A percentile compares a stretch with the other conserved stretches of the same genome.
These are phyloP conservation scores for Macrostomum lignano DNA, from an alignment of 1,140 invertebrate genomes.

Conservation along the genomic window DNA sequence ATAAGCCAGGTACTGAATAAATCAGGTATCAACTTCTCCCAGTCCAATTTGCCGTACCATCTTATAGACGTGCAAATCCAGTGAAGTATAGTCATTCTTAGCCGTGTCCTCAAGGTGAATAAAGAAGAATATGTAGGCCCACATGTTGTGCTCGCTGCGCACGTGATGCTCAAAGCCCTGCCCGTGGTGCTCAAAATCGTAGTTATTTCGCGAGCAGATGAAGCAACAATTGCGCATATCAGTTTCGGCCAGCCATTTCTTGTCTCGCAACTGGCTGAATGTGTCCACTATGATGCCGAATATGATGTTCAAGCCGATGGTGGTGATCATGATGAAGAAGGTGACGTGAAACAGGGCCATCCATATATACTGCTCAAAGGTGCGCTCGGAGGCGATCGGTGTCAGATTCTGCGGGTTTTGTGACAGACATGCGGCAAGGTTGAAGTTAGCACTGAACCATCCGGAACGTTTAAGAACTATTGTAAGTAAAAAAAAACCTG, in stretches of 20 bases:
- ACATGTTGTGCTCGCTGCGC: constrained; percentile 23
- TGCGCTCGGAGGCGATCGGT: no score
- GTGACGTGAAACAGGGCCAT: constrained; percentile 1
- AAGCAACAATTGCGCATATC: constrained; percentile 23
- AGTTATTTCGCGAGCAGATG: constrained; percentile 20
- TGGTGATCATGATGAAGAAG: constrained; percentile 5
- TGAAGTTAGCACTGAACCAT: no score
- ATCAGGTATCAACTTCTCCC: no score
- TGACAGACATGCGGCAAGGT: no score
- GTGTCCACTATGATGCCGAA: constrained; percentile 14
- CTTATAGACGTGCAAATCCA: constrained; percentile 20
- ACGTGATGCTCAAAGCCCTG: constrained; percentile 24
- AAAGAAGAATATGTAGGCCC: constrained; percentile 27
- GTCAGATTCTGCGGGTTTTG: no score
- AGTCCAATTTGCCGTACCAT: constrained; percentile 11
- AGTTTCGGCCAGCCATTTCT: constrained; percentile 22
- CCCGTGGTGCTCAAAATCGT: constrained; percentile 22
- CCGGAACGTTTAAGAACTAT: no score
- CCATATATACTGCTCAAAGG: not conserved
- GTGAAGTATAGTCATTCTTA: constrained; percentile 21
- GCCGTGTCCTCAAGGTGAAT: constrained; percentile 24
- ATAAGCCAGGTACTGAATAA: no score
- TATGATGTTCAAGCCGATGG: constrained; percentile 5
- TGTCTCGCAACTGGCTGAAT: constrained; percentile 20
- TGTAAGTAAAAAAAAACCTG: no score